Percentiles rank a stretch among this genome's conserved stretches.
Evolutionary conservation across 2,888 invertebrate genomes (phyloP).

Genomic region (Lamellibrachia satsuma): DNA sequence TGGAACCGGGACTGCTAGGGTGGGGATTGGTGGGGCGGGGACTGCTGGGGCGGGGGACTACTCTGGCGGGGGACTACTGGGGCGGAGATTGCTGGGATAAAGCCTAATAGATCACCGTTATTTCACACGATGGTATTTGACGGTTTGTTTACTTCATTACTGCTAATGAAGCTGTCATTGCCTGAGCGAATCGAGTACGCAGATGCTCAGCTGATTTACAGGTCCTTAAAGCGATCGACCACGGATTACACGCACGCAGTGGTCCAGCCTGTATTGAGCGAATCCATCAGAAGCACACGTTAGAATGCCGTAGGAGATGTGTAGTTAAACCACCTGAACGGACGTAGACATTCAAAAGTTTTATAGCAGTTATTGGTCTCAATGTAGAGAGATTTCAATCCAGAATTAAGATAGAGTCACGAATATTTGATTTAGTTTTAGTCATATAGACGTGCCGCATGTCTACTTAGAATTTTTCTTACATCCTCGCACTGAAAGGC

Average conservation of each 20-base stretch:
- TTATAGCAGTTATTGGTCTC: too few relatives aligned
- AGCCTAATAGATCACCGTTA: background rate
- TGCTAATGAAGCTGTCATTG: conserved; percentile 12
- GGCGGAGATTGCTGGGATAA: background rate
- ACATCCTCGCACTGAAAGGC: too few relatives aligned
- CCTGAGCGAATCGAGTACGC: background rate
- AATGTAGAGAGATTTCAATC: too few relatives aligned
- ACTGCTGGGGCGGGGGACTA: background rate
- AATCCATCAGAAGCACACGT: background rate
- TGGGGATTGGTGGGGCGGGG: background rate
- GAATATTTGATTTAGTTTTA: background rate
- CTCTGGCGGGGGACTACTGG: background rate
- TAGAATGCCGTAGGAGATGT: background rate
- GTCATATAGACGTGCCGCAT: too few relatives aligned
- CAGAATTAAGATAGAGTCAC: too few relatives aligned
- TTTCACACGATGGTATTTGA: background rate
- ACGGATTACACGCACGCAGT: background rate
- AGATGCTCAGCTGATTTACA: background rate
- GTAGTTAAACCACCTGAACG: background rate
- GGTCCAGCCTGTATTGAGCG: background rate
- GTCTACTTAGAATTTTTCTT: too few relatives aligned
- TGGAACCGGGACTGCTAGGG: background rate
- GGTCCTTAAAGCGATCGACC: background rate
- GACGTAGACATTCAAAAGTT: too few relatives aligned
- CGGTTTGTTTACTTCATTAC: background rate